A percentile compares a stretch with the other conserved stretches of the same genome.
phyloP scores from a whole-genome alignment of 2,113 vertebrate genomes.

The Periophthalmus modestus region DNA sequence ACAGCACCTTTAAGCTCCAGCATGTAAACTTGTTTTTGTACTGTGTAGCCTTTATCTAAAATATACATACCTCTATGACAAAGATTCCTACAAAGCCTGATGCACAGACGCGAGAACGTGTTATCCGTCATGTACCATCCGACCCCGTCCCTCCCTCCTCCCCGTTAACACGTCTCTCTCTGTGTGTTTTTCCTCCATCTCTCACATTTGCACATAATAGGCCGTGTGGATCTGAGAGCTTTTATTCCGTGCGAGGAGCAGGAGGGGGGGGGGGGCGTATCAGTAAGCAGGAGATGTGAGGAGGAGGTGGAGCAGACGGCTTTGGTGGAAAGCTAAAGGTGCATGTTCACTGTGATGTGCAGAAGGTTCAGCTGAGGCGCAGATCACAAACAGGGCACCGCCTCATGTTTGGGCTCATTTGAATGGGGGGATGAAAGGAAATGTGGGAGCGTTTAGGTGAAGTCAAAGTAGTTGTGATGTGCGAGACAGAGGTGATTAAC shows the following conservation, averaged over 20 bases:
- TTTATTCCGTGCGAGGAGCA: conserved; percentile 35
- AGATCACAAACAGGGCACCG: conserved; percentile 15
- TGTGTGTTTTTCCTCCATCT: conserved; percentile 21
- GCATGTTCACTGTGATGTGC: conserved; percentile 17
- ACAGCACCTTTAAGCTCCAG: neutral
- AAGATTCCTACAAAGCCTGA: neutral
- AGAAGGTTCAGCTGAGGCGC: conserved; percentile 25
- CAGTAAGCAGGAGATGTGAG: conserved; percentile 23
- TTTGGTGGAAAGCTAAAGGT: conserved; percentile 12
- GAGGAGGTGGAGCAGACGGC: conserved; percentile 20
- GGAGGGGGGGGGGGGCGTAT: conserved; percentile 30
- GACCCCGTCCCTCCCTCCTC: conserved; percentile 5
- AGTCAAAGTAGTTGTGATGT: too few relatives aligned
- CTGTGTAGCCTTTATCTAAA: neutral
- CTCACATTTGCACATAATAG: conserved; percentile 44
- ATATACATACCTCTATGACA: neutral
- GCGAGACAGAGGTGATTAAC: too few relatives aligned
- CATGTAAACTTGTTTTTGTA: neutral
- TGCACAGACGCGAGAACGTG: neutral
- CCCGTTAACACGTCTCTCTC: conserved; percentile 28
- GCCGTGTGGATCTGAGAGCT: conserved; percentile 47
- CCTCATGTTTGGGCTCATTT: conserved; percentile 7
- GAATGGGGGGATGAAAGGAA: neutral
- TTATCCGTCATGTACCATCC: neutral
- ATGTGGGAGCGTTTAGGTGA: neutral